These are phyloP conservation scores for Rhinatrema bivittatum DNA, from an alignment of 2,797 vertebrate genomes.

Conservation along the genomic window DNA sequence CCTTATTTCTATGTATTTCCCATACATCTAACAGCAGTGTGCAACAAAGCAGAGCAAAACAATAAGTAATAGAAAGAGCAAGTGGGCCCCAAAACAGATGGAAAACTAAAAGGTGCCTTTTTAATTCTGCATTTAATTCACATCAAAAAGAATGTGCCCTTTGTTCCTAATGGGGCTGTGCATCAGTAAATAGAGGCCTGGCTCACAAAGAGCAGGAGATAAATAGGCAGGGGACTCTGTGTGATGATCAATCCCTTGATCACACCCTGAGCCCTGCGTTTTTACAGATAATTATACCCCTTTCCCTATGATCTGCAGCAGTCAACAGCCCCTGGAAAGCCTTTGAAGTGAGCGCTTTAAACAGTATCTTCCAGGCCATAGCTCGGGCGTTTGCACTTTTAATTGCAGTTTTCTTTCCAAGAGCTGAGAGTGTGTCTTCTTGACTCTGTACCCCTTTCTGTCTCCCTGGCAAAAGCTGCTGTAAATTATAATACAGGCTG, in stretches of 20 bases:
- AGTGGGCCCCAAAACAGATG: too few species aligned
- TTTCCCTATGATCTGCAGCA: not conserved
- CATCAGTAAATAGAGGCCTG: conserved; percentile 24
- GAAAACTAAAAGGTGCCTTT: not conserved
- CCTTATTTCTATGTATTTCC: too few species aligned
- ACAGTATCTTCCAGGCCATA: not conserved
- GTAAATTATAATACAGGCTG: too few species aligned
- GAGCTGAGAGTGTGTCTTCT: not conserved
- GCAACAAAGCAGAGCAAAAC: too few species aligned
- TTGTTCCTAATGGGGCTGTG: conserved; percentile 14
- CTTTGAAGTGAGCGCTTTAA: conserved; percentile 14
- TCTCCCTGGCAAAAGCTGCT: too few species aligned
- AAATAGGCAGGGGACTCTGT: conserved; percentile 6
- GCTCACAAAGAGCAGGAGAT: conserved; percentile 7
- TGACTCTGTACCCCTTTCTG: not conserved
- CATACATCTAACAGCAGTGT: too few species aligned
- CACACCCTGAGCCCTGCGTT: conserved; percentile 1
- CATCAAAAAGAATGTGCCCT: conserved; percentile 7
- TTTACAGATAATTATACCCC: conserved; percentile 24
- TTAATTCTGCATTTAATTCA: conserved; percentile 2
- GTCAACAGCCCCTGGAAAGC: conserved; percentile 1
- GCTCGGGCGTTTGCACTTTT: not conserved
- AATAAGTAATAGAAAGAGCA: too few species aligned
- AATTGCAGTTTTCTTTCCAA: not conserved
- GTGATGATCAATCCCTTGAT: conserved; percentile 3